Conservation (phyloP, 2,888 invertebrate genomes). For the Rhagium mordax region DNA sequence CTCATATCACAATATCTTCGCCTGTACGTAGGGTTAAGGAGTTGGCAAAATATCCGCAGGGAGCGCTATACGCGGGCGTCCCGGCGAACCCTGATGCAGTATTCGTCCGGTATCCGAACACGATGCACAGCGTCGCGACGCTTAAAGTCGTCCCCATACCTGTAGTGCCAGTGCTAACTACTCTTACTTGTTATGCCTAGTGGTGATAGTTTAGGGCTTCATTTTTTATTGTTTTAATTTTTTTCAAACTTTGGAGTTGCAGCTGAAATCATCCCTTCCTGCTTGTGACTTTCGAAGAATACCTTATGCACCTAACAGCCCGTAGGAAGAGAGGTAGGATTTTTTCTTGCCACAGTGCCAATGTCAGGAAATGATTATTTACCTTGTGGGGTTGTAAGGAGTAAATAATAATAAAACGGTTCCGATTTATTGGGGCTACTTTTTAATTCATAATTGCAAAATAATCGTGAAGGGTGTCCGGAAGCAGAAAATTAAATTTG, state of each 20-base stretch:
- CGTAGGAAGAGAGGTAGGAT: slow-evolving; percentile 16
- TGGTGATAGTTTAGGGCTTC: slow-evolving; percentile 49
- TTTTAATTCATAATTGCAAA: background rate
- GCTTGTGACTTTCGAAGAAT: background rate
- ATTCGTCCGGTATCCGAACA: slow-evolving; percentile 65
- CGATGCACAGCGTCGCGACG: slow-evolving; percentile 64
- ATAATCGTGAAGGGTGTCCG: too few species aligned
- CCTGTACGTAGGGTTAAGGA: slow-evolving; percentile 33
- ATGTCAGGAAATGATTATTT: too few species aligned
- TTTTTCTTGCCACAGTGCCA: background rate
- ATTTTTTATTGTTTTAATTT: slow-evolving; percentile 11
- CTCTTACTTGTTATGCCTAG: slow-evolving; percentile 56
- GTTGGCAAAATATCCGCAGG: slow-evolving; percentile 61
- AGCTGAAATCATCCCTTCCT: slow-evolving; percentile 4
- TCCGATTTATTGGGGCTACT: background rate
- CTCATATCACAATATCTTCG: slow-evolving; percentile 24
- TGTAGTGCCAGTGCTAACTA: slow-evolving; percentile 60
- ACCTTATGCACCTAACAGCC: slow-evolving; percentile 2
- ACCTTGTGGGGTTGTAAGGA: too few species aligned
- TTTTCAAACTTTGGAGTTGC: slow-evolving; percentile 1
- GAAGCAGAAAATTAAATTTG: too few species aligned
- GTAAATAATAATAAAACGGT: too few species aligned
- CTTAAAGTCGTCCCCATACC: slow-evolving; percentile 48
- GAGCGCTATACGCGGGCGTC: slow-evolving; percentile 65
- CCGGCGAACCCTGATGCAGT: slow-evolving; percentile 69